A percentile compares a stretch with the other conserved stretches of the same genome.
These are phyloP conservation scores for Poecilobothrus nobilitatus DNA, from an alignment of 2,888 invertebrate genomes.

Conservation along the genomic window DNA sequence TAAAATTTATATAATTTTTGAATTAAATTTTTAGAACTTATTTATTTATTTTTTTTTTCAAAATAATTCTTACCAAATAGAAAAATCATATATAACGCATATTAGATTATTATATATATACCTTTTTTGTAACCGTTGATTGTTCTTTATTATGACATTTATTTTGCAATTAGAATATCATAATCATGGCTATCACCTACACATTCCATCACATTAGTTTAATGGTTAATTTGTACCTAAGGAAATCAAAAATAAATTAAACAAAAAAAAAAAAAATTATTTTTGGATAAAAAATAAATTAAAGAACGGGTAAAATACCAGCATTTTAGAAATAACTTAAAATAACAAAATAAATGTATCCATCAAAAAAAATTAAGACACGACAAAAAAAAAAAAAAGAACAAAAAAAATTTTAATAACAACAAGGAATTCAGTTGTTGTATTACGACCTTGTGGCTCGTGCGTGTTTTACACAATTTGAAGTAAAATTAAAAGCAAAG, in stretches of 20 bases:
- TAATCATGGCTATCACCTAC: too few species aligned
- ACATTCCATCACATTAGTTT: neutral
- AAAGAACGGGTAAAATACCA: neutral
- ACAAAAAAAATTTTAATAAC: neutral
- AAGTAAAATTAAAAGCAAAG: too few species aligned
- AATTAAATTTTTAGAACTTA: too few species aligned
- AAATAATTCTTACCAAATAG: too few species aligned
- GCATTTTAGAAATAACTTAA: too few species aligned
- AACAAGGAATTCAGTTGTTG: neutral
- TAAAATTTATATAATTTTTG: too few species aligned
- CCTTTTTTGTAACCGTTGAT: neutral
- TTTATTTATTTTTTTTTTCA: too few species aligned
- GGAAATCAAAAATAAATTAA: neutral
- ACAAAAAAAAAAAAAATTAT: neutral
- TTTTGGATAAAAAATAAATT: neutral
- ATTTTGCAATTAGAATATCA: neutral
- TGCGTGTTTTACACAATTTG: neutral
- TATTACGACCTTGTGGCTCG: slow-evolving; percentile 1
- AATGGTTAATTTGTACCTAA: neutral
- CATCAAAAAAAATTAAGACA: too few species aligned
- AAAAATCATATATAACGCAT: too few species aligned
- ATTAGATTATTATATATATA: neutral
- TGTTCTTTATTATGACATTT: neutral
- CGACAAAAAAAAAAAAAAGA: too few species aligned
- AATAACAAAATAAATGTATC: neutral